Conservation (phyloP, 35 echinoderm and acorn worm species). For the Acanthaster planci region DNA sequence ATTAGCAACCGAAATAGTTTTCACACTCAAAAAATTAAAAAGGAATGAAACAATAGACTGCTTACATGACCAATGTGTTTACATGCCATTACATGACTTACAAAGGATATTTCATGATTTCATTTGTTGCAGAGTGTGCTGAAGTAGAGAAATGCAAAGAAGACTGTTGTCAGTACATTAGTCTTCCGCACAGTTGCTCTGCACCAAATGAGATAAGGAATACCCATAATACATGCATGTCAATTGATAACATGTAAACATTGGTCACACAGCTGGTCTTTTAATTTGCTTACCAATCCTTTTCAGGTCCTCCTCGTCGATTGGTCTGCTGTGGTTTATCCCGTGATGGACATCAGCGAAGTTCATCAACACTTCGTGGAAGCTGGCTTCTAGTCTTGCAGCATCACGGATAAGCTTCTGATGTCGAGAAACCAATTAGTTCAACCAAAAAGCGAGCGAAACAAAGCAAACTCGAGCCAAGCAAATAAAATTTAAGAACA, state of each 20-base stretch:
- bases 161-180: neutral
- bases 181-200: too few relatives aligned
- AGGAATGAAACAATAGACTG: neutral
- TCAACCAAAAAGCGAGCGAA: too few relatives aligned
- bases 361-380: neutral
- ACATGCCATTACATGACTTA: neutral
- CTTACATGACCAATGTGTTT: too few relatives aligned
- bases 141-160: neutral
- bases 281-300: neutral
- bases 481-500: too few relatives aligned
- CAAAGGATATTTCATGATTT: neutral
- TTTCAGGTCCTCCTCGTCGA: neutral
- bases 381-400: neutral
- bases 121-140: neutral
- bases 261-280: neutral
- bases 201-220: too few relatives aligned
- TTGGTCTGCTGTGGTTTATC: neutral
- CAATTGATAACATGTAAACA: neutral
- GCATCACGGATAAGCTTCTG: neutral
- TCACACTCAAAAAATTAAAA: neutral
- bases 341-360: slow-evolving; percentile 34
- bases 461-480: too few relatives aligned
- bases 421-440: slow-evolving; percentile 19
- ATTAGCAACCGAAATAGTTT: neutral
- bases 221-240: neutral